Conservation (phyloP, 2,888 invertebrate species). For the Isoperla grammatica region DNA sequence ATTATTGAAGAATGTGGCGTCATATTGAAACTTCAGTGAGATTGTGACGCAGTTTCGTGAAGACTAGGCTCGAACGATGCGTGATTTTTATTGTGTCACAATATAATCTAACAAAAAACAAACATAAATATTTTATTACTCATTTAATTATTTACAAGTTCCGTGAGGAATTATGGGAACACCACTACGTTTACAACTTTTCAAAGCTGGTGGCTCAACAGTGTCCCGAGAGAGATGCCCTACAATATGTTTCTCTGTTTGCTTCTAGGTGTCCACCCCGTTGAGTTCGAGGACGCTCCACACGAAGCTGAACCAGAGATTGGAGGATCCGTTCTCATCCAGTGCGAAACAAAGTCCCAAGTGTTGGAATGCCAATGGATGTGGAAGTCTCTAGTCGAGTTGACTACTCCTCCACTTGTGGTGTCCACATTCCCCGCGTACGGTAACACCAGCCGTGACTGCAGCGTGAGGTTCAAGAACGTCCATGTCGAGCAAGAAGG, state of each 20-base stretch:
- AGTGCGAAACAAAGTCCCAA: slow-evolving; percentile 39
- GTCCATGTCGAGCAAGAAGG: slow-evolving; percentile 42
- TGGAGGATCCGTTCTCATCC: slow-evolving; percentile 39
- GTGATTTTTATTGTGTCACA: too few relatives aligned
- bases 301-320: slow-evolving; percentile 38
- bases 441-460: slow-evolving; percentile 42
- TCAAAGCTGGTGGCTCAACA: too few relatives aligned
- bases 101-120: too few relatives aligned
- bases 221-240: too few relatives aligned
- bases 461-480: slow-evolving; percentile 42
- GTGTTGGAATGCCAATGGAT: slow-evolving; percentile 42
- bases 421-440: slow-evolving; percentile 42
- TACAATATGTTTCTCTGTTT: background rate
- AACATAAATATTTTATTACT: too few relatives aligned
- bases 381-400: slow-evolving; percentile 39
- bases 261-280: slow-evolving; percentile 19
- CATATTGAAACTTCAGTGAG: too few relatives aligned
- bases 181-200: too few relatives aligned
- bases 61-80: too few relatives aligned
- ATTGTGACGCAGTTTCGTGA: too few relatives aligned
- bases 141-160: too few relatives aligned
- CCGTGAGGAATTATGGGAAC: too few relatives aligned
- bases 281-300: slow-evolving; percentile 39
- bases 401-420: slow-evolving; percentile 30
- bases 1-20: too few relatives aligned